Percentiles rank a stretch among this genome's conserved stretches.
Evolutionary conservation across 2,797 vertebrate species (phyloP).

Genomic region (Otus scops): DNA sequence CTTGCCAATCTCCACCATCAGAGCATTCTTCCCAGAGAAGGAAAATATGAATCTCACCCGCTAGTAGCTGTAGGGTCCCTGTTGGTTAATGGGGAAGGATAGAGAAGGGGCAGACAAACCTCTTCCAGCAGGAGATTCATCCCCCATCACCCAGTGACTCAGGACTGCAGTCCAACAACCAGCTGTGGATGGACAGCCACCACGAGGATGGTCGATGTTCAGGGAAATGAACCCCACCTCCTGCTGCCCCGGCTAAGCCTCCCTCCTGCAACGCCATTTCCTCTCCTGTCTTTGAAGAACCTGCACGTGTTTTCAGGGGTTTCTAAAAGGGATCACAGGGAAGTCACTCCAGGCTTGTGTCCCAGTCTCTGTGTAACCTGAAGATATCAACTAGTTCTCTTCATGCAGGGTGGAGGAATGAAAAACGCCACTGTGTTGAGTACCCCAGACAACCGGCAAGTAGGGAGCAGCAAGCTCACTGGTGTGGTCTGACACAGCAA

Average conservation of each 20-base stretch:
- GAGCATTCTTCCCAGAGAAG: background rate
- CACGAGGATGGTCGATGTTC: rapidly evolving
- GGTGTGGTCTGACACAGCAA: background rate
- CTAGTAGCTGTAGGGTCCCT: background rate
- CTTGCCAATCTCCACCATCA: background rate
- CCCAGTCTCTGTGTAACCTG: background rate
- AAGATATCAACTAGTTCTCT: background rate
- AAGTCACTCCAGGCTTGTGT: background rate
- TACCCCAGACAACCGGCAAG: background rate
- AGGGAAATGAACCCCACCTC: background rate
- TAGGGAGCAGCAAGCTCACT: background rate
- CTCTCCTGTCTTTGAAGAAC: background rate
- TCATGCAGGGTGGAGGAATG: background rate
- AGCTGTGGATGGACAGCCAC: background rate
- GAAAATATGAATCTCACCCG: background rate
- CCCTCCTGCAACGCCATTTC: background rate
- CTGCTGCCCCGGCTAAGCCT: background rate
- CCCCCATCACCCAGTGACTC: background rate
- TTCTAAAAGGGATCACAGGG: background rate
- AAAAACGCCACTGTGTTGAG: background rate
- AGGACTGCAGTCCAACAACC: background rate
- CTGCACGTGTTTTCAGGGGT: background rate
- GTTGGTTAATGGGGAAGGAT: background rate
- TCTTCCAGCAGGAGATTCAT: background rate
- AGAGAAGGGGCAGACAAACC: background rate